These are phyloP conservation scores for Plebejus anna DNA, from an alignment of 2,888 invertebrate genomes.

Conservation along the genomic window DNA sequence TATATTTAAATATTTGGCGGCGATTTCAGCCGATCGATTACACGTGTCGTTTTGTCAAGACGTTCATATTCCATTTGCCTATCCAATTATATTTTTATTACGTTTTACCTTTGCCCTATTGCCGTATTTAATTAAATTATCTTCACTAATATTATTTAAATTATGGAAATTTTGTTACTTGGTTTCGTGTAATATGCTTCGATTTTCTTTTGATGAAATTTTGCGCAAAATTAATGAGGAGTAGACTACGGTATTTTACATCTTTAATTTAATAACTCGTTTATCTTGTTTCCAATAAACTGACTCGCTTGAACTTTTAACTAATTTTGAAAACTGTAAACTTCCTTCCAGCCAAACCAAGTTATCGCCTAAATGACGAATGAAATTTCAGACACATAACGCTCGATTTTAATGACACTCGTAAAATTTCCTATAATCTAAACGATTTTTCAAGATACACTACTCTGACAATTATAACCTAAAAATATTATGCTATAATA, in stretches of 20 bases:
- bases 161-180: neutral
- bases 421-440: too few species aligned
- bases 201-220: neutral
- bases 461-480: neutral
- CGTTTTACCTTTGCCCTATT: neutral
- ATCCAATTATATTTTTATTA: neutral
- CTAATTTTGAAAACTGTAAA: too few species aligned
- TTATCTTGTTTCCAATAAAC: too few species aligned
- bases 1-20: constrained; percentile 26
- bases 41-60: constrained; percentile 1
- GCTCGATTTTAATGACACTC: neutral
- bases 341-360: too few species aligned
- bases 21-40: neutral
- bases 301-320: too few species aligned
- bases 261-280: too few species aligned
- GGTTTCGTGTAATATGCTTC: neutral
- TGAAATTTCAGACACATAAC: too few species aligned
- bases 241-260: too few species aligned
- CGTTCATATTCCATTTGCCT: neutral
- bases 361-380: too few species aligned
- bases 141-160: neutral
- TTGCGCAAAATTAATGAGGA: neutral
- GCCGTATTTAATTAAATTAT: neutral
- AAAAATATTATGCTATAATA: neutral
- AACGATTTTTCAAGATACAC: neutral